A percentile compares a stretch with the other conserved stretches of the same genome.
Conservation (phyloP, 1,140 invertebrate genomes). For the Ericerus pela region DNA sequence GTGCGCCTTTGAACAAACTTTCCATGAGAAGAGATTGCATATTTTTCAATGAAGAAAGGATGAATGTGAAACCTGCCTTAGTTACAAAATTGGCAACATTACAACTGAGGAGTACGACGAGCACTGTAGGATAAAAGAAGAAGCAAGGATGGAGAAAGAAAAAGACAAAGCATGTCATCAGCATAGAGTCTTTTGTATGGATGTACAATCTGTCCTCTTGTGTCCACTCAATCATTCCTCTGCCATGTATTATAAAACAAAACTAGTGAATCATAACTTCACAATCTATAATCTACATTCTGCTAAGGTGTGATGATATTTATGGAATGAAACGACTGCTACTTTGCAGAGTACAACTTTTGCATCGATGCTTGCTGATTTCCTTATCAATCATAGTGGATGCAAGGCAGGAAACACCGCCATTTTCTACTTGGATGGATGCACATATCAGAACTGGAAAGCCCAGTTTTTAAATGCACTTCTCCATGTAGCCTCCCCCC, state of each 20-base stretch:
- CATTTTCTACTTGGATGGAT: conserved; percentile 26
- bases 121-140: background rate
- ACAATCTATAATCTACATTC: background rate
- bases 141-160: background rate
- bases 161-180: background rate
- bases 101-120: background rate
- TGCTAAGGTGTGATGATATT: background rate
- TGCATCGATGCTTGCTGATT: background rate
- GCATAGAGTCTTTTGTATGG: background rate
- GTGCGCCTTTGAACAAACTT: background rate
- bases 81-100: background rate
- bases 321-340: background rate
- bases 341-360: background rate
- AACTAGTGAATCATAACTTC: background rate
- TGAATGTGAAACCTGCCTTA: background rate
- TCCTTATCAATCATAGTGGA: background rate
- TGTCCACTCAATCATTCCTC: background rate
- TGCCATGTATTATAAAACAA: background rate
- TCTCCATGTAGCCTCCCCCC: conserved; percentile 8
- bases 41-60: background rate
- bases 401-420: conserved; percentile 1
- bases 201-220: background rate
- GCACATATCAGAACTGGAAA: conserved; percentile 28
- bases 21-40: background rate
- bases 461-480: conserved; percentile 26